Evolutionary conservation across 2,113 vertebrate species (phyloP).

Genomic region (Gambusia affinis): DNA sequence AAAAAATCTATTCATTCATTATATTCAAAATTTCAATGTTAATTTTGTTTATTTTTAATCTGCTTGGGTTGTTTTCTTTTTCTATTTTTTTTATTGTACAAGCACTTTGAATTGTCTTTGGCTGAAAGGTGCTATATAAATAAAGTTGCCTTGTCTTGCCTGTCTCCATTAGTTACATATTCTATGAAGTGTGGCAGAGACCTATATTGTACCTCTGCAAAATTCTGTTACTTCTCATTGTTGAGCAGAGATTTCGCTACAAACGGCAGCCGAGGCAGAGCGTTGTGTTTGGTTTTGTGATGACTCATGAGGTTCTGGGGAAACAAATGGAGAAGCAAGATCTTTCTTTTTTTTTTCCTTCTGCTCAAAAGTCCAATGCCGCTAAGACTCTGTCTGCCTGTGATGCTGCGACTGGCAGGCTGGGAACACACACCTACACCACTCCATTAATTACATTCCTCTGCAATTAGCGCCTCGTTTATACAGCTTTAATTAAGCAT

Average conservation of each 20-base stretch:
- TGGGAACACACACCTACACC: constrained; percentile 28
- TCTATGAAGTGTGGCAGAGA: constrained; percentile 54
- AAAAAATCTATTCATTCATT: too few relatives aligned
- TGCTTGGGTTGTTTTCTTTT: too few relatives aligned
- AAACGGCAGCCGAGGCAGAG: constrained; percentile 32
- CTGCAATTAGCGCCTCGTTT: constrained; percentile 57
- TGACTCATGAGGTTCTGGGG: constrained; percentile 26
- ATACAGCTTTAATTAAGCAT: constrained; percentile 63
- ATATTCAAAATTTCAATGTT: too few relatives aligned
- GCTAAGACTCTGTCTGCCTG: background rate
- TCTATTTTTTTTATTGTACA: too few relatives aligned
- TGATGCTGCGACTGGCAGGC: constrained; percentile 27
- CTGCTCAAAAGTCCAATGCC: background rate
- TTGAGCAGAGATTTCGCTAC: constrained; percentile 32
- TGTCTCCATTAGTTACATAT: constrained; percentile 43
- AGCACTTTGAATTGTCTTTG: too few relatives aligned
- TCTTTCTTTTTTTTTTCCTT: background rate
- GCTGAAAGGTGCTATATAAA: too few relatives aligned
- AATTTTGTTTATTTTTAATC: too few relatives aligned
- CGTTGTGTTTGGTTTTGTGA: constrained; percentile 27
- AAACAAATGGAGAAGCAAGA: background rate
- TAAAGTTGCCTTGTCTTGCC: too few relatives aligned
- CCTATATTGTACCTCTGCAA: constrained; percentile 41
- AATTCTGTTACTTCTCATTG: constrained; percentile 55
- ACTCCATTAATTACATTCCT: constrained; percentile 61